Base-by-base conservation (phyloP, 2,888 invertebrate genomes). In the Agonopterix subpropinquella region DNA sequence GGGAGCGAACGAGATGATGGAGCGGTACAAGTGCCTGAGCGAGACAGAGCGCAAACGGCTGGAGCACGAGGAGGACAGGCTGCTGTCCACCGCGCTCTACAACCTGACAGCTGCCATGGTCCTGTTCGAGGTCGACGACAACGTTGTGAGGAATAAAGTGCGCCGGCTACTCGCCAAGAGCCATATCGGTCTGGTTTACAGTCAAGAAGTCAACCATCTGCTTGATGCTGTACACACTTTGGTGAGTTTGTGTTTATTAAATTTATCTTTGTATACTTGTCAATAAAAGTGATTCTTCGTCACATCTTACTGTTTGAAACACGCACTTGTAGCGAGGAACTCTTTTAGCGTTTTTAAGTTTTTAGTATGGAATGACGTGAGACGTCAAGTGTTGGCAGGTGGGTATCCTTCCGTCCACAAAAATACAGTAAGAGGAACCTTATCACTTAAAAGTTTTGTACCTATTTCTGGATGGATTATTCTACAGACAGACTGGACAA, bases 1-100 rank as follows among this genome's bases (percentile, higher is more conserved):
- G 77, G 98, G 98, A 13, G 98, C 98, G 37, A 93, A 95, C 49
- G 98, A 98, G 88, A 98, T 99, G 98, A 98, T 99, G 97, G 98
- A 98, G 69, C 92, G 98, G 61, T 98, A 98, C 84, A 97, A 96
- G 72, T 93, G 95, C 48, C 87, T 98, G 50, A 97, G 97, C 70
- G 97, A 97, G 47, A 96, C 96, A 18, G 97, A 97, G 70, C 90
- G 96, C 48, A 98, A 99, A 80, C 92, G 99, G 4, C 88, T 99
- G 42, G 99, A 99, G 69, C 96, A 98, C 65, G 99, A 99, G 72
- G 99, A 99, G 75, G 99, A 99, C 79, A 91, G 98, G 50, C 85
- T 99, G 39, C 83, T 99, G 47, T 96, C 98, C 2, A 98, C 98
- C 1, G 95, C 99, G 86, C 86, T 99, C 41, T 99, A 98, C 77